Conservation (phyloP, 2,888 invertebrate species). For the Carcina quercana region DNA sequence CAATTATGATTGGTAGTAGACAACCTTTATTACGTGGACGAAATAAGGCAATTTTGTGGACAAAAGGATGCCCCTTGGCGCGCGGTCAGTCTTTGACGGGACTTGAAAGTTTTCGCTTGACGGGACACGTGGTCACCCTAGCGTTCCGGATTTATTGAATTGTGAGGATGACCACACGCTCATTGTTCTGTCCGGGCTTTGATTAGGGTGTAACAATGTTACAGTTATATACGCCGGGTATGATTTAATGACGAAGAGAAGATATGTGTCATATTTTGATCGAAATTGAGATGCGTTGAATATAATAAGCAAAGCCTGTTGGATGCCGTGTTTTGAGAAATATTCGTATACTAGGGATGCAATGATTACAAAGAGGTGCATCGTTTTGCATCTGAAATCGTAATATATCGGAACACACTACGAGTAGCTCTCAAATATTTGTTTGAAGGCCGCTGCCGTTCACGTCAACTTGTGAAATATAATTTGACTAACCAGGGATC, state of each 20-base stretch:
- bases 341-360: too few species aligned
- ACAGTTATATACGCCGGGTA: slow-evolving; percentile 21
- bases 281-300: slow-evolving; percentile 3
- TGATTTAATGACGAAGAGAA: slow-evolving; percentile 30
- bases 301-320: slow-evolving; percentile 6
- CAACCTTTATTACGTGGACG: slow-evolving; percentile 62
- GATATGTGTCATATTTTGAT: slow-evolving; percentile 5
- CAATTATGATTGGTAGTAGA: slow-evolving; percentile 66
- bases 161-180: slow-evolving; percentile 61
- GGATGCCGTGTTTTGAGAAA: too few species aligned
- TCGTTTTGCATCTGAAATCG: too few species aligned
- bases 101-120: slow-evolving; percentile 65
- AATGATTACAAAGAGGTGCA: too few species aligned
- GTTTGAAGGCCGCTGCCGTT: too few species aligned
- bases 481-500: too few species aligned
- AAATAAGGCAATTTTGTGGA: slow-evolving; percentile 68
- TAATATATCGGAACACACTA: too few species aligned
- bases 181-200: slow-evolving; percentile 53
- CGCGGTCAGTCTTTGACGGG: slow-evolving; percentile 41
- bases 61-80: slow-evolving; percentile 58
- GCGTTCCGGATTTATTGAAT: slow-evolving; percentile 64
- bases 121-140: slow-evolving; percentile 39
- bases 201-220: slow-evolving; percentile 48
- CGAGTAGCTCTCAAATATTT: too few species aligned
- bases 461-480: too few species aligned